A percentile compares a stretch with the other conserved stretches of the same genome.
phyloP scores from a whole-genome alignment of 2,113 vertebrate genomes.

The Festucalex cinctus region DNA sequence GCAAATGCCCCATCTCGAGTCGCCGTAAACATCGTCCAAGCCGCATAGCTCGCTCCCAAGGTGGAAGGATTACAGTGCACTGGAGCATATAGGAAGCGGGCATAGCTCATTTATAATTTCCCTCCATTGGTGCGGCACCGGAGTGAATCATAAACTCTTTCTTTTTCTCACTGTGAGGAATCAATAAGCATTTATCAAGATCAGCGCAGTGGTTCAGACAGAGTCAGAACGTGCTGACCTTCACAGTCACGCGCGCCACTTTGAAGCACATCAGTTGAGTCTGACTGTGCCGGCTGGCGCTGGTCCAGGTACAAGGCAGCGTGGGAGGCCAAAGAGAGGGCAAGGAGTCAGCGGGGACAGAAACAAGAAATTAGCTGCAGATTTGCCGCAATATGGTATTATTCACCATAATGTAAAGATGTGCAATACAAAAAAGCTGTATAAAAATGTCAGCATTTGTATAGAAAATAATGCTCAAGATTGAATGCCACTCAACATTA shows the following conservation, averaged over 20 bases:
- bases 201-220: constrained; percentile 5
- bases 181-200: constrained; percentile 5
- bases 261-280: constrained; percentile 19
- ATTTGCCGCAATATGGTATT: background rate
- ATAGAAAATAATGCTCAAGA: background rate
- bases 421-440: background rate
- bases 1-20: constrained; percentile 15
- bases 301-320: constrained; percentile 7
- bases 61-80: constrained; percentile 19
- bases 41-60: background rate
- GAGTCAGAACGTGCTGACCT: constrained; percentile 25
- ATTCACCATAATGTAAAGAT: background rate
- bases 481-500: background rate
- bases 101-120: constrained; percentile 16
- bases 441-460: background rate
- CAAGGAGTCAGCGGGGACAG: constrained; percentile 35
- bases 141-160: constrained; percentile 7
- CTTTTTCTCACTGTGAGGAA: background rate
- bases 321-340: constrained; percentile 31
- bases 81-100: constrained; percentile 5
- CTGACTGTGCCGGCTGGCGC: constrained; percentile 21
- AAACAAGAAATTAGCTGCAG: constrained; percentile 50
- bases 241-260: constrained; percentile 15
- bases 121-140: background rate
- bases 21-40: constrained; percentile 14